Evolutionary conservation across 2,888 invertebrate genomes (phyloP).

Genomic region (Bhutanitis thaidina): DNA sequence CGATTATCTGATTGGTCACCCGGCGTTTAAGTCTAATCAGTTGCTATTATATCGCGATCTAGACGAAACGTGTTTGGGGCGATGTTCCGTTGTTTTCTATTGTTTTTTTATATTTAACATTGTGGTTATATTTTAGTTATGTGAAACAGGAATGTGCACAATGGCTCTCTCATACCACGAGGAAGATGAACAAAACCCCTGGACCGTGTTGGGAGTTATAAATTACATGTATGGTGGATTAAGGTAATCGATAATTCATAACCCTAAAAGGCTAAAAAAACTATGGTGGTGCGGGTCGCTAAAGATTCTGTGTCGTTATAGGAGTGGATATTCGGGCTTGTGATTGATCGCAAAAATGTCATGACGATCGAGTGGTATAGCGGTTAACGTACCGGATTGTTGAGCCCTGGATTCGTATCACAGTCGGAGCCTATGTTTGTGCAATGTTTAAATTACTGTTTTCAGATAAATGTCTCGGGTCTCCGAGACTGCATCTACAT

Average conservation of each 20-base stretch:
- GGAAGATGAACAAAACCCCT: conserved; percentile 33
- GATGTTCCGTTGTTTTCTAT: neutral
- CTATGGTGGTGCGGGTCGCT: neutral
- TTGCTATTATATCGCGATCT: conserved; percentile 40
- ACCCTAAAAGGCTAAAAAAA: neutral
- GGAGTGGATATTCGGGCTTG: no score
- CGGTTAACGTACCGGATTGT: no score
- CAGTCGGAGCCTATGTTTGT: no score
- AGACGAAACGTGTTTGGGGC: conserved; percentile 29
- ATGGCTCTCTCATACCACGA: conserved; percentile 27
- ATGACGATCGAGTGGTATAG: no score
- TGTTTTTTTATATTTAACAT: neutral
- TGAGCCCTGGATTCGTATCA: no score
- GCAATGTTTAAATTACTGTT: no score
- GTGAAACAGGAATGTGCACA: neutral
- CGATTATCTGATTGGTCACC: conserved; percentile 21
- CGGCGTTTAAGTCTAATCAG: conserved; percentile 38
- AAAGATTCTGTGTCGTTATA: no score
- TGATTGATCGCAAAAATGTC: no score
- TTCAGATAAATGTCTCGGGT: no score
- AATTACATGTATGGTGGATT: conserved; percentile 36
- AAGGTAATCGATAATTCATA: conserved; percentile 31
- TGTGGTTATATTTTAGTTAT: neutral
- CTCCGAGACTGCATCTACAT: no score
- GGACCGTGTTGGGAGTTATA: conserved; percentile 32